Conservation (phyloP, 23 tunicate genomes). For the Ascidia mentula region DNA sequence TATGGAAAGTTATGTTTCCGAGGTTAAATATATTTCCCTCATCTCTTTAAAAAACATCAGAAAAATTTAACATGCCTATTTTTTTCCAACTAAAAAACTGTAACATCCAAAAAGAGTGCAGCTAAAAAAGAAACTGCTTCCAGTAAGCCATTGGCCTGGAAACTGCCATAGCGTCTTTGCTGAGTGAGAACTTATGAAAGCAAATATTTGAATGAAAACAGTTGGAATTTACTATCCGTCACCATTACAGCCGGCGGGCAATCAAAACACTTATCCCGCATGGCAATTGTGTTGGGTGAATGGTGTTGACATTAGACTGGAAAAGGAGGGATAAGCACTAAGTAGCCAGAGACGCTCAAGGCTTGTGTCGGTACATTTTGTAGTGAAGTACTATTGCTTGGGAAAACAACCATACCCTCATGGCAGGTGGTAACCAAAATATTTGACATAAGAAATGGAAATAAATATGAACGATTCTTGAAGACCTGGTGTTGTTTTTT, state of each 20-base stretch:
- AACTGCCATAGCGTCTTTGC: background rate
- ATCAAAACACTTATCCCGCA: background rate
- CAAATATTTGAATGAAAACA: slow-evolving; percentile 11
- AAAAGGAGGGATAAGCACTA: background rate
- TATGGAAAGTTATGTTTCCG: no score
- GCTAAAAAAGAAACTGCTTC: background rate
- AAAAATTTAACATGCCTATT: no score
- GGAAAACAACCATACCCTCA: background rate
- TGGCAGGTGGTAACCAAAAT: background rate
- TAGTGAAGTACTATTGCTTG: background rate
- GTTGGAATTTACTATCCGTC: slow-evolving; percentile 18
- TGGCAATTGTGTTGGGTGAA: slow-evolving; percentile 5
- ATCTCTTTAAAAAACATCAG: no score
- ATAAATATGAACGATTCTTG: background rate
- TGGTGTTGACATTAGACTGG: slow-evolving; percentile 1
- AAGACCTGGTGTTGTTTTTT: background rate
- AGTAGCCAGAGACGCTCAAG: background rate
- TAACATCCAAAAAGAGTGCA: background rate
- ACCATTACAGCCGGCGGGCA: background rate
- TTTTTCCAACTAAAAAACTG: no score
- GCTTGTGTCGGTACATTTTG: background rate
- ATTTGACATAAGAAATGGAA: background rate
- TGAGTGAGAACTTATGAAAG: background rate
- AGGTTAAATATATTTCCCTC: no score
- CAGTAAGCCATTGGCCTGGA: background rate